Conservation (phyloP, 1,140 invertebrate species). For the Neodiprion virginianus region DNA sequence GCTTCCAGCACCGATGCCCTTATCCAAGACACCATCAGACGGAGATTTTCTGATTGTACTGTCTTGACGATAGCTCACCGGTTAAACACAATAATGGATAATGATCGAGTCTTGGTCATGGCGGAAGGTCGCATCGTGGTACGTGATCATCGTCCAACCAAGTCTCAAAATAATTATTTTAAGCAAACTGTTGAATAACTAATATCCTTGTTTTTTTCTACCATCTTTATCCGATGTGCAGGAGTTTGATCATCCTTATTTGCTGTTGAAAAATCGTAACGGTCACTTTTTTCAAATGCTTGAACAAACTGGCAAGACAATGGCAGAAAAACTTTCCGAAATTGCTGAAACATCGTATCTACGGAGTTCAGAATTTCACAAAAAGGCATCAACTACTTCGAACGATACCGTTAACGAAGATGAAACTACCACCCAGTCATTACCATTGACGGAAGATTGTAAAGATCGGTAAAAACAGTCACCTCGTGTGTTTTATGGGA, state of each 20-base stretch:
- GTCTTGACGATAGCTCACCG: constrained; percentile 75
- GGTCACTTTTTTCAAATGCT: constrained; percentile 64
- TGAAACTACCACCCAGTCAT: too few relatives aligned
- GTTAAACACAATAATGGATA: constrained; percentile 74
- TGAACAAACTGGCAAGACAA: constrained; percentile 62
- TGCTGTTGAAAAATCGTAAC: constrained; percentile 65
- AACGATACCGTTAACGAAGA: not conserved
- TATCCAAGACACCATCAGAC: constrained; percentile 64
- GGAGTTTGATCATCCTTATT: constrained; percentile 76
- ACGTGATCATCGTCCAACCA: constrained; percentile 19
- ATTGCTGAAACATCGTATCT: constrained; percentile 41
- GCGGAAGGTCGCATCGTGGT: constrained; percentile 58
- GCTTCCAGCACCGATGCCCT: constrained; percentile 63
- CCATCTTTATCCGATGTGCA: constrained; percentile 19
- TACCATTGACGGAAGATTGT: too few relatives aligned
- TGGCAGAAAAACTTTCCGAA: constrained; percentile 50
- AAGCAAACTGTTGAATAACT: not conserved
- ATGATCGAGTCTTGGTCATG: constrained; percentile 66
- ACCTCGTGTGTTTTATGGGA: too few relatives aligned
- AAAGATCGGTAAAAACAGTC: too few relatives aligned
- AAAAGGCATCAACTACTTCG: not conserved
- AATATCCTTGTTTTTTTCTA: not conserved
- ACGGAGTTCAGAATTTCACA: not conserved
- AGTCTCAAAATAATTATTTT: not conserved
- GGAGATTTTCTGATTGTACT: constrained; percentile 66